Conservation (phyloP, 2,113 vertebrate species). For the Pangasianodon gigas region DNA sequence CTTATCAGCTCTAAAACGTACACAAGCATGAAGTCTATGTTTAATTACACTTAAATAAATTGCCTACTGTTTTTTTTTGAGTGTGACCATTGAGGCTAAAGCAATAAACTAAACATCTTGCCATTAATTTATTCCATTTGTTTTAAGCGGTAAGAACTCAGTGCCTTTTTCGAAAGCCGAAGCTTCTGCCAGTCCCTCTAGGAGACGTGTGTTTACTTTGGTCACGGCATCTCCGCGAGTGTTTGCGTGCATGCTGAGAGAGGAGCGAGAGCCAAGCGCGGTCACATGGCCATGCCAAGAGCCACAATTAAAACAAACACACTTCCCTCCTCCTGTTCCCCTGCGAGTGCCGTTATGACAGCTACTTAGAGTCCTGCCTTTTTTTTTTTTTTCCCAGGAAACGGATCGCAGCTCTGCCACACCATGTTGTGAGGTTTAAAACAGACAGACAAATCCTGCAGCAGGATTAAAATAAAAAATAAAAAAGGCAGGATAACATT, state of each 20-base stretch:
- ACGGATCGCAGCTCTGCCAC: constrained; percentile 8
- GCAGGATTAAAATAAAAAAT: not conserved
- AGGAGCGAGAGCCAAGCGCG: constrained; percentile 14
- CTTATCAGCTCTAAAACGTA: constrained; percentile 34
- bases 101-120: constrained; percentile 37
- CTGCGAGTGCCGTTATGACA: constrained; percentile 46
- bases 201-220: constrained; percentile 42
- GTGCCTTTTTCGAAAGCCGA: constrained; percentile 5
- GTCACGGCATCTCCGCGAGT: constrained; percentile 12
- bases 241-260: constrained; percentile 27
- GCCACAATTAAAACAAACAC: constrained; percentile 65
- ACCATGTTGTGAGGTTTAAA: not conserved
- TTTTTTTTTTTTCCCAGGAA: constrained; percentile 28
- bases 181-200: constrained; percentile 31
- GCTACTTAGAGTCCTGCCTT: constrained; percentile 41
- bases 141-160: constrained; percentile 13
- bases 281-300: constrained; percentile 48
- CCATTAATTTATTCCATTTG: constrained; percentile 24
- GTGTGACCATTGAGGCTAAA: not conserved
- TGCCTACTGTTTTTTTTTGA: constrained; percentile 28
- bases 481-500: not conserved
- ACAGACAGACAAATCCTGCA: not conserved
- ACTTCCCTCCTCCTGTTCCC: constrained; percentile 52
- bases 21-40: not conserved
- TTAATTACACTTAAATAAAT: not conserved